A percentile compares a stretch with the other conserved stretches of the same genome.
These are phyloP conservation scores for Eumacrocentrus americanus DNA, from an alignment of 2,888 invertebrate species.

Conservation along the genomic window DNA sequence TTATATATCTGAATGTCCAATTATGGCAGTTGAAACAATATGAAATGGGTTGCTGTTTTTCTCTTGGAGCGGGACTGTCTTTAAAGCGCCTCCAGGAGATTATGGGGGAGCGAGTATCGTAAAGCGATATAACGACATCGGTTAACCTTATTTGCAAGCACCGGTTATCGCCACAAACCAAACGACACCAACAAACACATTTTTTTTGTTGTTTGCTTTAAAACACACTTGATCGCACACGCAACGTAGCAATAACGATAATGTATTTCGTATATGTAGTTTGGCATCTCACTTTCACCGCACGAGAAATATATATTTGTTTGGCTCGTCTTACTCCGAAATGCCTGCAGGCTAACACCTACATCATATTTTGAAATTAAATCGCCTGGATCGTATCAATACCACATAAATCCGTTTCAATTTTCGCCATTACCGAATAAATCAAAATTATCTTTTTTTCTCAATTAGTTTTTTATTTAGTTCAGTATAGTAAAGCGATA, in stretches of 20 bases:
- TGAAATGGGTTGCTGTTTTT: no score
- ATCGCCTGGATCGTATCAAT: conserved; percentile 10
- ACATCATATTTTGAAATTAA: conserved; percentile 19
- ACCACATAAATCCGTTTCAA: no score
- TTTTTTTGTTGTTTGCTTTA: conserved; percentile 16
- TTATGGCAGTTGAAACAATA: neutral
- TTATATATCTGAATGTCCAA: neutral
- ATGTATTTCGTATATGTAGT: conserved; percentile 21
- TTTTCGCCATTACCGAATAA: no score
- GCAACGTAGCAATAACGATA: conserved; percentile 36
- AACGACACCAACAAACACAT: neutral
- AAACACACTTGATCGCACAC: conserved; percentile 24
- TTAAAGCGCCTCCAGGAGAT: neutral
- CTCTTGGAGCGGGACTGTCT: neutral
- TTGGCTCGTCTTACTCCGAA: neutral
- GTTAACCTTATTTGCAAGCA: conserved; percentile 33
- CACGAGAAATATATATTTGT: conserved; percentile 4
- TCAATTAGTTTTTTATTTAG: neutral
- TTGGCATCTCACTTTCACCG: conserved; percentile 21
- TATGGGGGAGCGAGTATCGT: conserved; percentile 6
- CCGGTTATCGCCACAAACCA: conserved; percentile 24
- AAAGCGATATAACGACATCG: conserved; percentile 30
- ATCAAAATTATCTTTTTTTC: neutral
- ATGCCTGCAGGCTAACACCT: neutral
- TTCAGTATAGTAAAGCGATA: no score